Percentiles rank a stretch among this genome's conserved stretches.
Evolutionary conservation across 2,888 invertebrate genomes (phyloP).

Genomic region (Agonum fuliginosum): DNA sequence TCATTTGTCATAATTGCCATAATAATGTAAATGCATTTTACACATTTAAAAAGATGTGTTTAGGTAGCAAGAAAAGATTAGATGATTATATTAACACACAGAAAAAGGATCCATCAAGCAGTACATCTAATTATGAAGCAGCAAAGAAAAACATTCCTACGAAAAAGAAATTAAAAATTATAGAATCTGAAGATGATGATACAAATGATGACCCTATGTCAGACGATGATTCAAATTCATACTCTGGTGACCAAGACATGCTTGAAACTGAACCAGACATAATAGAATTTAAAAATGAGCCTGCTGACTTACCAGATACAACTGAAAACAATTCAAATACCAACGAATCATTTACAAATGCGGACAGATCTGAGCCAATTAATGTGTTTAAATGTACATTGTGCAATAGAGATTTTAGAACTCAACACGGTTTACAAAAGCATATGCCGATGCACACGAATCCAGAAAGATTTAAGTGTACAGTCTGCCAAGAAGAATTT

Average conservation of each 20-base stretch:
- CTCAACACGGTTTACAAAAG: conserved; percentile 13
- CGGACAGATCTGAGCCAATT: conserved; percentile 1
- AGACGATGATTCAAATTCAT: conserved; percentile 35
- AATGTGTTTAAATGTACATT: conserved; percentile 21
- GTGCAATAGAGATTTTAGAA: conserved; percentile 36
- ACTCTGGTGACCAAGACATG: conserved; percentile 9
- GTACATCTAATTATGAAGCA: neutral
- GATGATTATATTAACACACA: conserved; percentile 19
- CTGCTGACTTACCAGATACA: conserved; percentile 22
- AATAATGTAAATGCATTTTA: conserved; percentile 31
- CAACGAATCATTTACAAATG: conserved; percentile 2
- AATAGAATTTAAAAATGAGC: conserved; percentile 26
- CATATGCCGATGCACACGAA: conserved; percentile 22
- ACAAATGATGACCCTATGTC: conserved; percentile 4
- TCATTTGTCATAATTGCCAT: conserved; percentile 29
- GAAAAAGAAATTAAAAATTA: neutral
- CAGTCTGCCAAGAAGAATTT: conserved; percentile 28
- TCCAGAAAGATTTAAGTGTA: conserved; percentile 19
- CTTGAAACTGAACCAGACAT: conserved; percentile 28
- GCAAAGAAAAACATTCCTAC: neutral
- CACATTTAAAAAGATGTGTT: conserved; percentile 29
- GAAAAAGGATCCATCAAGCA: conserved; percentile 1
- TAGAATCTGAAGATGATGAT: neutral
- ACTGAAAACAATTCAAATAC: conserved; percentile 31
- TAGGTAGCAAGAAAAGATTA: conserved; percentile 32